Conservation (phyloP, 2,113 vertebrate genomes). For the Erythrolamprus reginae region DNA sequence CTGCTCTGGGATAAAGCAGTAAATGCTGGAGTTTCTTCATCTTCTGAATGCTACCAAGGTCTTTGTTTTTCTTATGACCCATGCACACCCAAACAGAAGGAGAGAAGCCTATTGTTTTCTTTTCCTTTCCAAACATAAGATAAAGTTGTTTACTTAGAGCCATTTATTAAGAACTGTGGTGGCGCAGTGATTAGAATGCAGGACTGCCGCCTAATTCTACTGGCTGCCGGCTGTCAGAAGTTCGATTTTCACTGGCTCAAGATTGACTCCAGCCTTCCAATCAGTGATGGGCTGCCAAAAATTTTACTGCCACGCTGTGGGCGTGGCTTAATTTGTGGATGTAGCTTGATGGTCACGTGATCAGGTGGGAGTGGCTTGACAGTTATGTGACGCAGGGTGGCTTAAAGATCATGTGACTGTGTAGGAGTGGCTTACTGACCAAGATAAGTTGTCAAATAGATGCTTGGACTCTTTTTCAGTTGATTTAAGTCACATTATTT, state of each 20-base stretch:
- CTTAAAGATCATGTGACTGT: no score
- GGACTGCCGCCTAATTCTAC: neutral
- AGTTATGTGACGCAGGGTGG: no score
- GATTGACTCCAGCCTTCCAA: neutral
- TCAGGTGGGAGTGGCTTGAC: no score
- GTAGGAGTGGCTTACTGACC: no score
- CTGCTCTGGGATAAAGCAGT: conserved; percentile 48
- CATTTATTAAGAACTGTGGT: neutral
- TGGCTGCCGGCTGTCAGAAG: neutral
- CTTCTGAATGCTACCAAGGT: neutral
- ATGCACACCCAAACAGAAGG: neutral
- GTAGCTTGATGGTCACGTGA: no score
- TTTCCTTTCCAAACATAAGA: neutral
- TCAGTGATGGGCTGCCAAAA: no score
- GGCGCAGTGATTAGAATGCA: neutral
- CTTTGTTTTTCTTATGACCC: neutral
- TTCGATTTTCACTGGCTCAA: neutral
- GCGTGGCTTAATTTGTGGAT: no score
- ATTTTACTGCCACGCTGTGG: no score
- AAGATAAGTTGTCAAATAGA: no score
- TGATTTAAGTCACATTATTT: no score
- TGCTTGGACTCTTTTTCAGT: no score
- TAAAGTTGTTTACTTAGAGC: neutral
- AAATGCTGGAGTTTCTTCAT: conserved; percentile 29
- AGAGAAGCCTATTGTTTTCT: neutral